These are phyloP conservation scores for Lacanobia oleracea DNA, from an alignment of 2,888 invertebrate species.

Conservation along the genomic window DNA sequence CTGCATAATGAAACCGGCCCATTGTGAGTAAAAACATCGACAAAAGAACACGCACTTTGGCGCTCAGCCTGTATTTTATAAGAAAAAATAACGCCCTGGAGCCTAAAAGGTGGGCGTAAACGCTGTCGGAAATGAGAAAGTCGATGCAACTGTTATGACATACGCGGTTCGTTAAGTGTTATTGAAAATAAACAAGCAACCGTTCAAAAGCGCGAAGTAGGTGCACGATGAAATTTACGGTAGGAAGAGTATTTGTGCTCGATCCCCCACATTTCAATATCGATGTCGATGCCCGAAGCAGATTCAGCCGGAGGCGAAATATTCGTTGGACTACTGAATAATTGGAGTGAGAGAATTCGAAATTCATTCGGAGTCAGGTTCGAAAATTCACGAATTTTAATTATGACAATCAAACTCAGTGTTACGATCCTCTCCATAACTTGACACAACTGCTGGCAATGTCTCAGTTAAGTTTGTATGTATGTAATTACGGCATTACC, in stretches of 20 bases:
- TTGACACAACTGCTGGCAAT: slow-evolving; percentile 25
- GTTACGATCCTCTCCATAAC: not conserved
- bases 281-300: slow-evolving; percentile 3
- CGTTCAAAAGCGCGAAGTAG: slow-evolving; percentile 72
- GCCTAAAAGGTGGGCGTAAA: slow-evolving; percentile 86
- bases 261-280: slow-evolving; percentile 25
- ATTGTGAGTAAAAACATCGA: slow-evolving; percentile 86
- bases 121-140: slow-evolving; percentile 87
- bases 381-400: slow-evolving; percentile 23
- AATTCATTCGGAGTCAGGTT: slow-evolving; percentile 6
- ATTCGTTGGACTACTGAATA: slow-evolving; percentile 10
- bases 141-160: slow-evolving; percentile 89
- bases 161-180: slow-evolving; percentile 86
- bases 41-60: slow-evolving; percentile 88
- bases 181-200: slow-evolving; percentile 83
- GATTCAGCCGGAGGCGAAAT: slow-evolving; percentile 7
- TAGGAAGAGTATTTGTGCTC: slow-evolving; percentile 49
- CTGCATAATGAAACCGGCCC: slow-evolving; percentile 88
- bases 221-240: slow-evolving; percentile 44
- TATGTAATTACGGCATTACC: slow-evolving; percentile 50
- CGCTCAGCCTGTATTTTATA: slow-evolving; percentile 81
- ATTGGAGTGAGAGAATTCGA: slow-evolving; percentile 16
- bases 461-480: slow-evolving; percentile 36
- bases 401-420: slow-evolving; percentile 8
- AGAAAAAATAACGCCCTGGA: slow-evolving; percentile 86